Evolutionary conservation across 2,888 invertebrate genomes (phyloP).

Genomic region (Nomada hirtipes): DNA sequence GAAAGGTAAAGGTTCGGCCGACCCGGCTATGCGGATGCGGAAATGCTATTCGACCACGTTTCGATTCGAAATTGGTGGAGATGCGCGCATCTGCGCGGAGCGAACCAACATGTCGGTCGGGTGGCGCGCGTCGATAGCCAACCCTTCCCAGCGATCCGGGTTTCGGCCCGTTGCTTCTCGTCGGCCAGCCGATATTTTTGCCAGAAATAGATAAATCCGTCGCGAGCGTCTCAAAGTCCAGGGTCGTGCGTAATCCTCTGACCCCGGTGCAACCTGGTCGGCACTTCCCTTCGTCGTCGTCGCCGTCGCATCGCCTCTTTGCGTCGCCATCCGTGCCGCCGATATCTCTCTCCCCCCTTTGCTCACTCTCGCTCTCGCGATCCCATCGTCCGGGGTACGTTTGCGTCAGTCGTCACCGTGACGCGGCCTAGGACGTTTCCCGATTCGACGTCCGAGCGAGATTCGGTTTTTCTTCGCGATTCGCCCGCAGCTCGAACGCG

Average conservation of each 20-base stretch:
- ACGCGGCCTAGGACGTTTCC: not conserved
- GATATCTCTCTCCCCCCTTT: not conserved
- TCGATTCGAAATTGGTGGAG: not conserved
- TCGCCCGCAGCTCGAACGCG: too few species aligned
- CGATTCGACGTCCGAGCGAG: not conserved
- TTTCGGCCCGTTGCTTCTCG: not conserved
- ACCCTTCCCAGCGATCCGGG: slow-evolving; percentile 17
- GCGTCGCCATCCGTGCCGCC: not conserved
- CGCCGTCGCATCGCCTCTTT: too few species aligned
- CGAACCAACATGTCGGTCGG: not conserved
- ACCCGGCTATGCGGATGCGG: not conserved
- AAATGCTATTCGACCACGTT: slow-evolving; percentile 32
- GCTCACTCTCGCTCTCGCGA: not conserved
- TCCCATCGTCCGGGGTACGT: not conserved
- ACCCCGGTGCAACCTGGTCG: too few species aligned
- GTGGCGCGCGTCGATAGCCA: not conserved
- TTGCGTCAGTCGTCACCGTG: not conserved
- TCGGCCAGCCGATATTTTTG: too few species aligned
- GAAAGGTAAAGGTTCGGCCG: not conserved
- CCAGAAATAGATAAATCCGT: too few species aligned
- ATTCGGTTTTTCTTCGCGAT: too few species aligned
- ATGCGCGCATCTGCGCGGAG: slow-evolving; percentile 41
- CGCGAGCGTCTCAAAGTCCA: too few species aligned
- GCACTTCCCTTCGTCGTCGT: too few species aligned
- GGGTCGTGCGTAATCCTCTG: too few species aligned